These are phyloP conservation scores for Oxycera nigricornis DNA, from an alignment of 2,888 invertebrate genomes.

Conservation along the genomic window DNA sequence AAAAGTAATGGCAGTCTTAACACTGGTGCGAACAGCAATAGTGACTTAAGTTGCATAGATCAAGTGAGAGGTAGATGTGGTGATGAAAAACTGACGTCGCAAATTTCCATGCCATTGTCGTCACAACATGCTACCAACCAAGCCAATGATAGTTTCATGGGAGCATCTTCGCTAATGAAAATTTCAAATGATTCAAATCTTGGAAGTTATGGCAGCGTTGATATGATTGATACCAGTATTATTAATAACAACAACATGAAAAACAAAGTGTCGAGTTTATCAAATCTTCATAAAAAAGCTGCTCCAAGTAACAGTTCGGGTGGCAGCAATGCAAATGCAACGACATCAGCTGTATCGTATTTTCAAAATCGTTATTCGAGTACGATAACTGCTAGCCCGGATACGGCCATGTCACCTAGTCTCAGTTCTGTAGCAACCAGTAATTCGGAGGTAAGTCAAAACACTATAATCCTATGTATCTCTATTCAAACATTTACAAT, in stretches of 20 bases:
- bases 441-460: conserved; percentile 79
- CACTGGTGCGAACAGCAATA: background rate
- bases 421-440: conserved; percentile 80
- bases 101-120: background rate
- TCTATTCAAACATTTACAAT: too few relatives aligned
- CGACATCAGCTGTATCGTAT: conserved; percentile 45
- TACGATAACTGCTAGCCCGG: conserved; percentile 63
- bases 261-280: conserved; percentile 21
- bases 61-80: too few relatives aligned
- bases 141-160: background rate
- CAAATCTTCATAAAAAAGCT: conserved; percentile 11
- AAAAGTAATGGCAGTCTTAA: background rate
- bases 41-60: too few relatives aligned
- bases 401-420: conserved; percentile 71
- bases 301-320: conserved; percentile 19
- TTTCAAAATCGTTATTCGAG: conserved; percentile 62
- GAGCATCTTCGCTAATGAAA: background rate
- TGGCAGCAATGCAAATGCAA: background rate
- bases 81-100: background rate
- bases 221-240: background rate
- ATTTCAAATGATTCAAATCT: background rate
- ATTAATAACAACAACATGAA: background rate
- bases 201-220: background rate
- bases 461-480: too few relatives aligned
- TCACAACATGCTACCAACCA: background rate